Percentiles rank a stretch among this genome's conserved stretches.
Evolutionary conservation across 2,888 invertebrate species (phyloP).

Genomic region (Elaeidobius kamerunicus): DNA sequence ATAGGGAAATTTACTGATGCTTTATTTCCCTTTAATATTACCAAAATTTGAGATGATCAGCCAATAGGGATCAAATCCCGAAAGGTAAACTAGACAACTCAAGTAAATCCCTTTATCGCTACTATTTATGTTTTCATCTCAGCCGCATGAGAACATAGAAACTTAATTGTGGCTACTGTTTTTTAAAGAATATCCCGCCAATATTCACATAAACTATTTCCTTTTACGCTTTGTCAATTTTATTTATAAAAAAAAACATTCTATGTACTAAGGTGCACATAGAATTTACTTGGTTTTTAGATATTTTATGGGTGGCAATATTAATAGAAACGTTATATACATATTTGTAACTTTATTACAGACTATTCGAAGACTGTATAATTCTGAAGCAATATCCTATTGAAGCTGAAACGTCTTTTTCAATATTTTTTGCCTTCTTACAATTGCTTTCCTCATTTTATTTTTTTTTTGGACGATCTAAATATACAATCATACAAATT

Average conservation of each 20-base stretch:
- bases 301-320: not conserved
- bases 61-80: not conserved
- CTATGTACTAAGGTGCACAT: not conserved
- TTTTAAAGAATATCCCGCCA: not conserved
- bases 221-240: not conserved
- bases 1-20: too few species aligned
- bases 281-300: not conserved
- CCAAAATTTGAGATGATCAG: too few species aligned
- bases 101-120: not conserved
- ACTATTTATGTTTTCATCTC: not conserved
- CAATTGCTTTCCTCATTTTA: too few species aligned
- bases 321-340: not conserved
- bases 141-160: not conserved
- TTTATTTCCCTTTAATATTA: too few species aligned
- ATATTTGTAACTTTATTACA: not conserved
- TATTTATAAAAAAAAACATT: too few species aligned
- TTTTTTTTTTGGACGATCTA: too few species aligned
- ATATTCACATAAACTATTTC: not conserved
- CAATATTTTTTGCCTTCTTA: not conserved
- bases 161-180: not conserved
- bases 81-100: not conserved
- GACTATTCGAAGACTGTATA: not conserved
- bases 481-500: too few species aligned
- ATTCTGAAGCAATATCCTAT: too few species aligned
- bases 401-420: too few species aligned